phyloP scores from a whole-genome alignment of 1,140 invertebrate genomes.

The Luehdorfia chinensis region DNA sequence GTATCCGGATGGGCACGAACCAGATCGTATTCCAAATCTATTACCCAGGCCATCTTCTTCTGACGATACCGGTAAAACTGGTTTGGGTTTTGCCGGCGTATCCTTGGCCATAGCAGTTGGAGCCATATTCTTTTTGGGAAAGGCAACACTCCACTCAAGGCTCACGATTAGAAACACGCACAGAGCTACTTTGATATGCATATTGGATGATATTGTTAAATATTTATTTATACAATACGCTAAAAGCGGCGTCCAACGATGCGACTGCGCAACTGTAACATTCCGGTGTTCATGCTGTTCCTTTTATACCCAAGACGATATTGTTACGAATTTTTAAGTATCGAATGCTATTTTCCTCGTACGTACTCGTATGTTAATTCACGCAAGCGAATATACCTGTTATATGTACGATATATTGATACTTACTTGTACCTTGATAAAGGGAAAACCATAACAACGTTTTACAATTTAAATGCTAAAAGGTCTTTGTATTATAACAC shows the following conservation, averaged over 20 bases:
- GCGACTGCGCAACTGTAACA: background rate
- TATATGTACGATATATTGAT: too few species aligned
- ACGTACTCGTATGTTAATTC: background rate
- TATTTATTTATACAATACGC: background rate
- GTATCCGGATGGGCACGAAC: background rate
- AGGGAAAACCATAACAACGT: too few species aligned
- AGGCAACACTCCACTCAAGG: background rate
- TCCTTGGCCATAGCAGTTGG: background rate
- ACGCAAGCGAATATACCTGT: too few species aligned
- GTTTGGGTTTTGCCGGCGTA: background rate
- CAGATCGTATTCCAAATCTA: slow-evolving; percentile 8
- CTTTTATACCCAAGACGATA: background rate
- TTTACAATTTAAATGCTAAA: too few species aligned
- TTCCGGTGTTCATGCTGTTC: background rate
- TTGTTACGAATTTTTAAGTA: too few species aligned
- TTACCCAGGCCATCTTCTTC: slow-evolving; percentile 1
- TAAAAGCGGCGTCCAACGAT: background rate
- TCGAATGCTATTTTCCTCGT: background rate
- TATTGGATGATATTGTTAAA: background rate
- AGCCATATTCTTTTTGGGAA: background rate
- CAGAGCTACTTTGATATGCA: slow-evolving; percentile 10
- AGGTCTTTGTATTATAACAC: too few species aligned
- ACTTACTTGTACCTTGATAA: too few species aligned
- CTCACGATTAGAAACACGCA: slow-evolving; percentile 5
- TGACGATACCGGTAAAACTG: background rate